Conservation (phyloP, 1,140 invertebrate species). For the Tachypleus tridentatus region DNA sequence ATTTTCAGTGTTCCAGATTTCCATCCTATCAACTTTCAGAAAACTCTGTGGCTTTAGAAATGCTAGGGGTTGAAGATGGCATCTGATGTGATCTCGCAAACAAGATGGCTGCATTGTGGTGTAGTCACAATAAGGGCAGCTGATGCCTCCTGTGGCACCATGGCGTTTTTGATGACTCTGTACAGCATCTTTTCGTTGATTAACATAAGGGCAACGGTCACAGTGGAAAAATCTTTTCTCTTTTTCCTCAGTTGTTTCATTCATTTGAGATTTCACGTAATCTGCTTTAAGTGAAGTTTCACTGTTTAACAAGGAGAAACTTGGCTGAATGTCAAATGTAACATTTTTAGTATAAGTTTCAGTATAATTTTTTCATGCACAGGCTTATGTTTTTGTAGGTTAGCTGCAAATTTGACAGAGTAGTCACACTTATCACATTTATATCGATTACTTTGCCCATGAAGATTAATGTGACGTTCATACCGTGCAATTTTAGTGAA, state of each 20-base stretch:
- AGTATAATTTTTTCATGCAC: slow-evolving; percentile 60
- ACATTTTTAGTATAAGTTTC: slow-evolving; percentile 44
- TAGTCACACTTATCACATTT: slow-evolving; percentile 77
- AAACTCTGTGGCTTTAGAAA: neutral
- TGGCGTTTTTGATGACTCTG: slow-evolving; percentile 63
- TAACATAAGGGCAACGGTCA: slow-evolving; percentile 62
- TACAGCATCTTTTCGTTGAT: slow-evolving; percentile 54
- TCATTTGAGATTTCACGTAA: neutral
- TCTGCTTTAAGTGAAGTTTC: neutral
- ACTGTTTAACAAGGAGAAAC: slow-evolving; percentile 2
- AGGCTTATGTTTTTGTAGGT: slow-evolving; percentile 62
- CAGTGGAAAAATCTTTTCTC: slow-evolving; percentile 44
- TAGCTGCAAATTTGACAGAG: slow-evolving; percentile 71
- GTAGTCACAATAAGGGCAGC: slow-evolving; percentile 70
- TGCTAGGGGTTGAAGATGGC: slow-evolving; percentile 50
- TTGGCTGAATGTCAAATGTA: slow-evolving; percentile 13
- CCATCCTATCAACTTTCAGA: neutral
- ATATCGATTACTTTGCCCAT: slow-evolving; percentile 69
- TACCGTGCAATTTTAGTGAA: slow-evolving; percentile 78
- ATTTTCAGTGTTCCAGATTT: slow-evolving; percentile 4
- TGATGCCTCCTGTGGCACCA: slow-evolving; percentile 42
- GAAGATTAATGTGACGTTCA: slow-evolving; percentile 64
- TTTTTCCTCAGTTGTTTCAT: slow-evolving; percentile 28
- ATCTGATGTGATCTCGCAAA: slow-evolving; percentile 60
- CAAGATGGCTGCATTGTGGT: slow-evolving; percentile 62